Conservation (phyloP, 2,888 invertebrate genomes). For the Leucoma salicis region DNA sequence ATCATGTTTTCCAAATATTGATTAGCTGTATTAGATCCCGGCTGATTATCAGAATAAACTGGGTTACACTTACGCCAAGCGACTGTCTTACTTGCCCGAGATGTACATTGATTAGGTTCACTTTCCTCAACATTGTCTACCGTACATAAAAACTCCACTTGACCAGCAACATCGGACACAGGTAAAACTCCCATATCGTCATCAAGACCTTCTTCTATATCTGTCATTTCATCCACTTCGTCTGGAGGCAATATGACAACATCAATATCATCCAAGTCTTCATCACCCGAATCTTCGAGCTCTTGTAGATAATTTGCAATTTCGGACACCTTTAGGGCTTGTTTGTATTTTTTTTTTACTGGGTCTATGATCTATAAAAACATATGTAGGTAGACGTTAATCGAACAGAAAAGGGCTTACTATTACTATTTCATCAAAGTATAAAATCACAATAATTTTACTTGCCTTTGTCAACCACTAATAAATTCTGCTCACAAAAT, state of each 20-base stretch:
- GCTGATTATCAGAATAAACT: neutral
- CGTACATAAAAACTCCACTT: slow-evolving; percentile 8
- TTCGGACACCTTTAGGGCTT: slow-evolving; percentile 1
- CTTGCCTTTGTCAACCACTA: too few relatives aligned
- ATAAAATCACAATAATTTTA: too few relatives aligned
- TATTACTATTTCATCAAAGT: too few relatives aligned
- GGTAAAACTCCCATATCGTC: slow-evolving; percentile 1
- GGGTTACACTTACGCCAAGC: neutral
- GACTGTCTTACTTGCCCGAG: neutral
- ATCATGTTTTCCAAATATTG: neutral
- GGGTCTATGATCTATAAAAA: slow-evolving; percentile 1
- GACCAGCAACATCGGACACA: slow-evolving; percentile 5
- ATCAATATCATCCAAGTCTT: slow-evolving; percentile 6
- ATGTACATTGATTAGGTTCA: neutral
- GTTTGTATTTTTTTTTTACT: neutral
- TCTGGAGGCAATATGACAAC: slow-evolving; percentile 5
- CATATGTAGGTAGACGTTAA: too few relatives aligned
- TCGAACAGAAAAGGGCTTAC: too few relatives aligned
- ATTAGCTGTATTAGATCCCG: slow-evolving; percentile 3
- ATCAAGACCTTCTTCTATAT: neutral
- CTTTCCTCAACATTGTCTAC: neutral
- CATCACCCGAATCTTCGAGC: slow-evolving; percentile 5
- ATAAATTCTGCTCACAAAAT: too few relatives aligned
- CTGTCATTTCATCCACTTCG: slow-evolving; percentile 2
- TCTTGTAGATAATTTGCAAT: neutral